These are phyloP conservation scores for Palythoa grandiflora DNA, from an alignment of 92 coral and sea anemone genomes.

Conservation along the genomic window DNA sequence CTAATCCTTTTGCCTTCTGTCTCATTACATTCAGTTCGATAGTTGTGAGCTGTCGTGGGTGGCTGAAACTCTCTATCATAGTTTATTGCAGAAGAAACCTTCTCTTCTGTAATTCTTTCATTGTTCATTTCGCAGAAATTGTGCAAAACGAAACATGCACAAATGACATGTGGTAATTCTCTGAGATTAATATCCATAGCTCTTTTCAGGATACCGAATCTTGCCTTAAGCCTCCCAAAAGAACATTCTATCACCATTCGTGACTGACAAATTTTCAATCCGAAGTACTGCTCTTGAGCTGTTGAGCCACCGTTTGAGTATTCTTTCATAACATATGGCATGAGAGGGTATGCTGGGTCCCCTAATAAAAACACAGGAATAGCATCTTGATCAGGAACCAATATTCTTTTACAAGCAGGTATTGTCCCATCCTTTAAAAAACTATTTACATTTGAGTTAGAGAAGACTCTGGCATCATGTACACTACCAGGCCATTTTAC, in stretches of 20 bases:
- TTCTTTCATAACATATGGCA: slow-evolving; percentile 81
- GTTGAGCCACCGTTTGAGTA: slow-evolving; percentile 72
- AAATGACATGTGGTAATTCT: slow-evolving; percentile 68
- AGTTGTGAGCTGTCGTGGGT: slow-evolving; percentile 30
- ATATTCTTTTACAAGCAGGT: slow-evolving; percentile 63
- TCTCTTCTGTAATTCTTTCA: slow-evolving; percentile 52
- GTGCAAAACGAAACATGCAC: slow-evolving; percentile 75
- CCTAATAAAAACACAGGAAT: slow-evolving; percentile 72
- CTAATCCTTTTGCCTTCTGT: slow-evolving; percentile 59
- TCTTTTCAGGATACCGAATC: slow-evolving; percentile 62
- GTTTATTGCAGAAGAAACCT: slow-evolving; percentile 48
- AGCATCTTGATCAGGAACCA: slow-evolving; percentile 65
- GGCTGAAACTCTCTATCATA: slow-evolving; percentile 64
- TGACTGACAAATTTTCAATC: slow-evolving; percentile 67
- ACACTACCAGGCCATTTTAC: slow-evolving; percentile 71
- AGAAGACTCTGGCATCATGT: slow-evolving; percentile 73
- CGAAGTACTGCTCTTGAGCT: slow-evolving; percentile 76
- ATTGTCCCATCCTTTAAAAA: slow-evolving; percentile 62
- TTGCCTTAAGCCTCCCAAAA: slow-evolving; percentile 68
- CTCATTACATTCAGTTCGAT: slow-evolving; percentile 51
- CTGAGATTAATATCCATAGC: slow-evolving; percentile 66
- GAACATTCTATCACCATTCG: slow-evolving; percentile 74
- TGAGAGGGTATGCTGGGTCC: slow-evolving; percentile 78
- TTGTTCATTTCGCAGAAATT: slow-evolving; percentile 73
- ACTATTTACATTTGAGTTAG: slow-evolving; percentile 66